These are phyloP conservation scores for Natator depressus DNA, from an alignment of 2,113 vertebrate species.

Conservation along the genomic window DNA sequence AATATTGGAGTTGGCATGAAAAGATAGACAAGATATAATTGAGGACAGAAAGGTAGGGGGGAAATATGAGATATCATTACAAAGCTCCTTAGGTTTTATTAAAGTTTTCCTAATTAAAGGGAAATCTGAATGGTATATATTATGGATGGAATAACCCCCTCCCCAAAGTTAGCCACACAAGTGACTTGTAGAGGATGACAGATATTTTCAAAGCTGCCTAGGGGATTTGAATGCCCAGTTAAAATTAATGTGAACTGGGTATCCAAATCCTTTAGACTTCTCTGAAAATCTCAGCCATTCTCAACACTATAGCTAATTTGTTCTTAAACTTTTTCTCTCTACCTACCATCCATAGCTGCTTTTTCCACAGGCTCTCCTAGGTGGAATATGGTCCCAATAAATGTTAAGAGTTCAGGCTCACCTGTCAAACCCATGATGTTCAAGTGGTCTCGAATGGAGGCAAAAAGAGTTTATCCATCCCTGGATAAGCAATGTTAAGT, in stretches of 20 bases:
- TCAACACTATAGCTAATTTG: neutral
- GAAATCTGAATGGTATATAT: neutral
- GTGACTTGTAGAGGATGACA: neutral
- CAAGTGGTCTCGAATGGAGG: neutral
- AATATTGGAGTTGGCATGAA: neutral
- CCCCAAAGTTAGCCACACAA: neutral
- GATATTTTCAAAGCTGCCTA: constrained; percentile 4
- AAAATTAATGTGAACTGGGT: neutral
- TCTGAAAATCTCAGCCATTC: neutral
- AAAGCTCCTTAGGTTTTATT: neutral
- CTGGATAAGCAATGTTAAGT: neutral
- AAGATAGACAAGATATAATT: accelerated
- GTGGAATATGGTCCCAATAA: neutral
- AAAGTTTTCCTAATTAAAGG: neutral
- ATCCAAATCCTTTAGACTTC: neutral
- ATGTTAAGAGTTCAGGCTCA: neutral
- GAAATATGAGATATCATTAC: neutral
- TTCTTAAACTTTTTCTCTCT: neutral
- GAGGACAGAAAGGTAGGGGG: neutral
- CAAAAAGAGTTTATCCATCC: accelerated
- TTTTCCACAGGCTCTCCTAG: neutral
- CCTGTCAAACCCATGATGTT: neutral
- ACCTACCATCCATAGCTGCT: accelerated
- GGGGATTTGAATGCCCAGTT: constrained; percentile 13
- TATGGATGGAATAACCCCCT: neutral